phyloP scores from a whole-genome alignment of 2,888 invertebrate species.

The Philereme transversata region DNA sequence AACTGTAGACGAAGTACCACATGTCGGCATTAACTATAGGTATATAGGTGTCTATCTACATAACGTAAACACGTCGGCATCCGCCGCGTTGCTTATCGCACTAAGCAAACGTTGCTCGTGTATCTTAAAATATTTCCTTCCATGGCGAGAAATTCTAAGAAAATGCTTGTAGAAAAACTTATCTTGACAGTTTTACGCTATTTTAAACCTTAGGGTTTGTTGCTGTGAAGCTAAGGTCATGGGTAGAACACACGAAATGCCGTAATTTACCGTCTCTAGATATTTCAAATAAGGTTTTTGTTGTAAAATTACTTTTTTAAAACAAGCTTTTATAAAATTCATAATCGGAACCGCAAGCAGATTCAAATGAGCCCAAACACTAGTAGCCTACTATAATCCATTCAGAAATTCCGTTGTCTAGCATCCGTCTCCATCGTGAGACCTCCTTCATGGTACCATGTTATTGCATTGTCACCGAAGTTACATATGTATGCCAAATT shows the following conservation, averaged over 20 bases:
- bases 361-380: too few species aligned
- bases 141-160: slow-evolving; percentile 64
- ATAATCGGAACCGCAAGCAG: too few species aligned
- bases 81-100: slow-evolving; percentile 74
- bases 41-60: slow-evolving; percentile 33
- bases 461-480: too few species aligned
- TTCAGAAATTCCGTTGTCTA: too few species aligned
- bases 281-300: too few species aligned
- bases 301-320: too few species aligned
- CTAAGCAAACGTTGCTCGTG: slow-evolving; percentile 63
- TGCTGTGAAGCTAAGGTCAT: slow-evolving; percentile 8
- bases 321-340: too few species aligned
- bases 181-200: slow-evolving; percentile 24
- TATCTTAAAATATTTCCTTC: slow-evolving; percentile 80
- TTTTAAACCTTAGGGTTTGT: slow-evolving; percentile 26
- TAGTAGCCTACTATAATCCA: too few species aligned
- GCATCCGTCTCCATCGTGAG: too few species aligned
- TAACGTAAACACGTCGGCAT: slow-evolving; percentile 63
- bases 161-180: slow-evolving; percentile 40
- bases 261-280: too few species aligned
- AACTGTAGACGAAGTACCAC: not conserved
- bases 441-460: too few species aligned
- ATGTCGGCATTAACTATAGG: slow-evolving; percentile 20
- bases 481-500: too few species aligned
- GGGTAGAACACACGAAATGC: not conserved